Evolutionary conservation across 2,797 vertebrate species (phyloP).

Genomic region (Cryptoblepharus egeriae): DNA sequence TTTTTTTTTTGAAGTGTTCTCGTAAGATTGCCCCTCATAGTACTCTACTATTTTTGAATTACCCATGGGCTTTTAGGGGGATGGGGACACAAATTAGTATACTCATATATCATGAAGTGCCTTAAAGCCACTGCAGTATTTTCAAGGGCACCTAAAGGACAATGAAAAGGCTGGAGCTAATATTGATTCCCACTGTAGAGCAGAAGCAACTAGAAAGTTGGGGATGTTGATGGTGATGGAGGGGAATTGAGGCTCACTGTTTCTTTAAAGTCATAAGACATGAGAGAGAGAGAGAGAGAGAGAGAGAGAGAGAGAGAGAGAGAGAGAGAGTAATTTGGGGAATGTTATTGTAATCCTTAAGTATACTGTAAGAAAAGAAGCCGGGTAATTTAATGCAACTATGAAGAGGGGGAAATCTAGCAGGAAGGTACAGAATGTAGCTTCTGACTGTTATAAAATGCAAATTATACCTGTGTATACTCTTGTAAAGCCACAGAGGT

Average conservation of each 20-base stretch:
- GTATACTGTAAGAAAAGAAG: slow-evolving; percentile 31
- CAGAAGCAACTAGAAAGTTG: slow-evolving; percentile 16
- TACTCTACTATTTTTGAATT: background rate
- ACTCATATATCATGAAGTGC: background rate
- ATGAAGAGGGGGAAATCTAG: slow-evolving; percentile 18
- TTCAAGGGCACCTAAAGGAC: slow-evolving; percentile 29
- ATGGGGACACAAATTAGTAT: background rate
- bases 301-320: no score
- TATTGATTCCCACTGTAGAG: background rate
- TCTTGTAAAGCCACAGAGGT: slow-evolving; percentile 16
- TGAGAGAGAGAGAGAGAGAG: no score
- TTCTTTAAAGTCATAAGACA: slow-evolving; percentile 39
- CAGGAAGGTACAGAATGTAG: slow-evolving; percentile 35
- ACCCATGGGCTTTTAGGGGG: background rate
- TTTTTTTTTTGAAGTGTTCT: background rate
- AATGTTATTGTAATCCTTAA: slow-evolving; percentile 37
- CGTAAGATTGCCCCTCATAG: slow-evolving; percentile 9
- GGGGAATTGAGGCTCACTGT: slow-evolving; percentile 1
- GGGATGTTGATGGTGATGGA: background rate
- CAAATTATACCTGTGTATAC: slow-evolving; percentile 12
- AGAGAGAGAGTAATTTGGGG: slow-evolving; percentile 14
- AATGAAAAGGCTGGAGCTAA: slow-evolving; percentile 12
- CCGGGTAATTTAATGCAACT: slow-evolving; percentile 35
- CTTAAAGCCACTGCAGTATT: slow-evolving; percentile 18
- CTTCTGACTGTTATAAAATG: slow-evolving; percentile 46